Evolutionary conservation across 2,113 vertebrate species (phyloP).

Genomic region (Tapirus terrestris): DNA sequence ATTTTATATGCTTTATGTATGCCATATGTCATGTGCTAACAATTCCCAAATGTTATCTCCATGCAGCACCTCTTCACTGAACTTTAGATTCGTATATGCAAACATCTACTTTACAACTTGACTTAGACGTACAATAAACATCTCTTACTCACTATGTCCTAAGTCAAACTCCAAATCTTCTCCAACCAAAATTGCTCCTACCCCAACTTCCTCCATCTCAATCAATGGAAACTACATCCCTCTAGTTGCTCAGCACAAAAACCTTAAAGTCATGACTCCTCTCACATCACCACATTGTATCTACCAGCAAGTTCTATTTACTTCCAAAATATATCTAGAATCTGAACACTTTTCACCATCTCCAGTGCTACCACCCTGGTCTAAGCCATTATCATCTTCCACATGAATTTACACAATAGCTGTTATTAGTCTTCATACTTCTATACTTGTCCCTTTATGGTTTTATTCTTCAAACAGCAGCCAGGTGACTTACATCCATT

Average conservation of each 20-base stretch:
- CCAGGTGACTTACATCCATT: neutral
- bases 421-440: neutral
- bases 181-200: neutral
- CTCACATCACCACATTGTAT: neutral
- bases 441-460: neutral
- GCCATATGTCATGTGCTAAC: neutral
- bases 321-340: constrained; percentile 9
- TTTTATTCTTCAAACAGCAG: neutral
- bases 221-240: neutral
- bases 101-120: neutral
- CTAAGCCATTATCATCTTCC: neutral
- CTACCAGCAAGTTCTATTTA: neutral
- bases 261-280: neutral
- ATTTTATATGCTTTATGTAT: neutral
- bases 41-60: neutral
- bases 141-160: neutral
- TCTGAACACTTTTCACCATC: neutral
- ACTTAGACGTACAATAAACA: neutral
- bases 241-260: neutral
- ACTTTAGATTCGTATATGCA: neutral
- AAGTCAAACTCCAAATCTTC: neutral
- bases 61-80: neutral
- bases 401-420: neutral
- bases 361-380: neutral
- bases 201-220: neutral